Evolutionary conservation across 2,888 invertebrate species (phyloP).

Genomic region (Acanthosepion esculentum): DNA sequence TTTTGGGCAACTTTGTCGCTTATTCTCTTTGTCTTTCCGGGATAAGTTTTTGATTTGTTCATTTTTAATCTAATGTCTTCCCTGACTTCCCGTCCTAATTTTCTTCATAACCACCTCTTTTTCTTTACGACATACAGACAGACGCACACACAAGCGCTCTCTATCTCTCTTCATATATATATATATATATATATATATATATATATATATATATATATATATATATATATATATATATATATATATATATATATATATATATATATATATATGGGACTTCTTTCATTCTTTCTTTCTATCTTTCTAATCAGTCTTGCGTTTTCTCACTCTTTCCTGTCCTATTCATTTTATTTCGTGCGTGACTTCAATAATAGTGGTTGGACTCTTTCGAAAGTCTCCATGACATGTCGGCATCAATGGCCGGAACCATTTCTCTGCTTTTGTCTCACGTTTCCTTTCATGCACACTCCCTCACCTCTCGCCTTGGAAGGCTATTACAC

Average conservation of each 20-base stretch:
- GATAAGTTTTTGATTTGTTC: too few relatives aligned
- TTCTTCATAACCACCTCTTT: too few relatives aligned
- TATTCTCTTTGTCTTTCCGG: too few relatives aligned
- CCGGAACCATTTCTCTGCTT: not conserved
- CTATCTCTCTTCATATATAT: too few relatives aligned
- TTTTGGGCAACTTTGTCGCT: too few relatives aligned
- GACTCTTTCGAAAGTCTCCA: not conserved
- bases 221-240: too few relatives aligned
- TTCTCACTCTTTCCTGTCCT: not conserved
- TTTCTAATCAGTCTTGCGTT: not conserved
- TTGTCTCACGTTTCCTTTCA: not conserved
- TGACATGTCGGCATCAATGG: not conserved
- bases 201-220: too few relatives aligned
- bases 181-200: too few relatives aligned
- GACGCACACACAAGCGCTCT: too few relatives aligned
- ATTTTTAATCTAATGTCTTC: too few relatives aligned
- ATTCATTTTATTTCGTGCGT: not conserved
- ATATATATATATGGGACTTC: not conserved
- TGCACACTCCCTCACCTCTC: not conserved
- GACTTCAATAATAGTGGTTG: conserved; percentile 20
- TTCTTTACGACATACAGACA: too few relatives aligned
- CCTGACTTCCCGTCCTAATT: too few relatives aligned
- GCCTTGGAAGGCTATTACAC: not conserved
- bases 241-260: not conserved
- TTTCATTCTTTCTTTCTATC: not conserved